Evolutionary conservation across 37 sponge, comb jelly and placozoan genomes (phyloP), one percentile per base, ranked within the genome.

Genomic region (Aplysina aerophoba): DNA sequence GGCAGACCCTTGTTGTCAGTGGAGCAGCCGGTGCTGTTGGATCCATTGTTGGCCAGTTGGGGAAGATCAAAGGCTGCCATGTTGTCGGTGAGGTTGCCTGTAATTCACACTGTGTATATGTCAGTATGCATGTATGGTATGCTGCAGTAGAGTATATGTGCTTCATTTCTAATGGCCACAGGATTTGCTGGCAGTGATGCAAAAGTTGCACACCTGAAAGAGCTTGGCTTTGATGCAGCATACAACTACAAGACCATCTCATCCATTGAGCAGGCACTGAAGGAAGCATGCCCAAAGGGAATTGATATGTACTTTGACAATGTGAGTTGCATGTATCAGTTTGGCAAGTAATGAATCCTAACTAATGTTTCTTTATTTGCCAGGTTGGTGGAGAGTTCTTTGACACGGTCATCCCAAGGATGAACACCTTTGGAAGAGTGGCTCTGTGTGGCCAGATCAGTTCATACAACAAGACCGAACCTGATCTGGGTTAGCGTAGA

Each of bases 1-100:
- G 97, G 21, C 95, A 96, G 63, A 93, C 95, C 56, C 75, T 96
- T 59, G 85, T 94, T 11, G 95, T 96, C 0, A 94, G 79, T 75
- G 92, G 82, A 27, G 97, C 97, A 62, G 97, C 97, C 67, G 97
- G 97, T 65, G 95, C 97, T 64, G 97, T 96, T n/a, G 97, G 97
- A 0, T 84, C 86, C 73, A 24, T 78, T 54, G 94, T 94, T 17
- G 44, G 79, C 25, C 88, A 87, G 81, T 89, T 93, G 31, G 94
- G 88, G 20, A 90, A 93, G 83, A 88, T 90, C 56, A 93, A 95
- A 60, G 96, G 96, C 19, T 92, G 90, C 71, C 59, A 55, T 36
- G 94, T 91, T 67, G 90, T 94, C 44, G 94, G 93, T 81, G 40
- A 83, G 87, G 0, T 27, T 55, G 16, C 16, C 38, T 31, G 14